Conservation (phyloP, 2,888 invertebrate species). For the Eupeodes latifasciatus region DNA sequence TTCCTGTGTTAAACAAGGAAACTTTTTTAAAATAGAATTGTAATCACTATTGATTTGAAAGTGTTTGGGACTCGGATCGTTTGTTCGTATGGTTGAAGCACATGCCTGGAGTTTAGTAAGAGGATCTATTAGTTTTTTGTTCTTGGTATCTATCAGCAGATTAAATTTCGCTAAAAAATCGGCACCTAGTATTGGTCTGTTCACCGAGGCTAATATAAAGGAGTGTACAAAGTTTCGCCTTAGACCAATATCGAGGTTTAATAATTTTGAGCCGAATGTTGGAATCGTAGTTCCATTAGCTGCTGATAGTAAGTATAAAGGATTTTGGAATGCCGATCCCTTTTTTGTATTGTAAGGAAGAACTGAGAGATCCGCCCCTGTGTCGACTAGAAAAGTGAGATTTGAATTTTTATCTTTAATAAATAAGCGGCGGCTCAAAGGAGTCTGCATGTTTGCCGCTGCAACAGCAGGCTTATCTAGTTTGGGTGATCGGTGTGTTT, state of each 20-base stretch:
- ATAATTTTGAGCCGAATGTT: background rate
- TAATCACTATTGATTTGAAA: background rate
- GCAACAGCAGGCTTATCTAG: background rate
- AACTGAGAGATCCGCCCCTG: too few relatives aligned
- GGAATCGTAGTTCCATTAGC: background rate
- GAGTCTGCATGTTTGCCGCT: background rate
- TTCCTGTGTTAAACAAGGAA: background rate
- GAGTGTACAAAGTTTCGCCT: background rate
- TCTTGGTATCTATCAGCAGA: background rate
- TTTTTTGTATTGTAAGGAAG: too few relatives aligned
- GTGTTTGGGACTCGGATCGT: background rate
- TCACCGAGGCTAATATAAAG: background rate
- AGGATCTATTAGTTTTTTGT: background rate
- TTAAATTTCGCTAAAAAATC: conserved; percentile 2
- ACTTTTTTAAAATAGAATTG: background rate
- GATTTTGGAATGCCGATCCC: background rate
- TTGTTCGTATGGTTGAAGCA: background rate
- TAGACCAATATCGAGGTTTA: background rate
- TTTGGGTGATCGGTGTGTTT: background rate
- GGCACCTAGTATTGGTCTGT: background rate
- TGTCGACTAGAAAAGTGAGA: background rate
- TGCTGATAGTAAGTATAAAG: background rate
- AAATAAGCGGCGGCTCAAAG: background rate
- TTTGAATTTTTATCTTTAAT: background rate
- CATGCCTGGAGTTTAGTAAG: background rate